Evolutionary conservation across 92 coral and sea anemone species (phyloP), one percentile per base, ranked within the genome.

Genomic region (Porites lobata): DNA sequence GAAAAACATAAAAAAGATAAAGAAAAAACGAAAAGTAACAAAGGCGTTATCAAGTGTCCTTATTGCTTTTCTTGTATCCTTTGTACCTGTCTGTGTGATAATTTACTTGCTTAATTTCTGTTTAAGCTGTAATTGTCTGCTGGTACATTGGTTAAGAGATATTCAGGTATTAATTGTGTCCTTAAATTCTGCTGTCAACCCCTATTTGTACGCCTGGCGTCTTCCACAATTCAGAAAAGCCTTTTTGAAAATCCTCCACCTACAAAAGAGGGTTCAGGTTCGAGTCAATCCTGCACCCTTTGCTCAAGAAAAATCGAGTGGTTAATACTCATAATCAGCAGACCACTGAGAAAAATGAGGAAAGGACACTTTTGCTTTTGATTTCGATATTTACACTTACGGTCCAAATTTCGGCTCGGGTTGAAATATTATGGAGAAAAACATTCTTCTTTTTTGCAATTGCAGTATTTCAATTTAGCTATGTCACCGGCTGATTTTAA

Each of bases 61-160:
- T 72, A 69, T 87, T 7, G 92, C 92, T 19, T 89, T 91, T 58
- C 78, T 95, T 10, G 78, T 84, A n/a, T 93, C 92, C 51, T 93
- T 77, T n/a, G 80, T 73, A 0, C 98, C 98, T 1, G 93, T 94
- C 9, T 91, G 94, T 62, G 86, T 85, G 18, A 68, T 95, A 61
- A 91, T 93, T 65, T 91, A 93, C 78, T 14, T 77, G 21, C 76
- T 96, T 82, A 96, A 94, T 79, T 77, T 94, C 15, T 96, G 98
- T 75, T 70, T 75, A 12, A 69, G 50, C 10, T 96, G 98, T 52
- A 90, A 91, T 61, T 96, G 98, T 83, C 78, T 24, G 29, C 65
- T 68, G 64, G 65, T 96, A 29, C 96, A 92, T 53, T 94, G 96
- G 98, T 62, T 94, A 54, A 80, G 98, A 72, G 98, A 96, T 66